Evolutionary conservation across 2,113 vertebrate genomes (phyloP).

Genomic region (Seriola quinqueradiata): DNA sequence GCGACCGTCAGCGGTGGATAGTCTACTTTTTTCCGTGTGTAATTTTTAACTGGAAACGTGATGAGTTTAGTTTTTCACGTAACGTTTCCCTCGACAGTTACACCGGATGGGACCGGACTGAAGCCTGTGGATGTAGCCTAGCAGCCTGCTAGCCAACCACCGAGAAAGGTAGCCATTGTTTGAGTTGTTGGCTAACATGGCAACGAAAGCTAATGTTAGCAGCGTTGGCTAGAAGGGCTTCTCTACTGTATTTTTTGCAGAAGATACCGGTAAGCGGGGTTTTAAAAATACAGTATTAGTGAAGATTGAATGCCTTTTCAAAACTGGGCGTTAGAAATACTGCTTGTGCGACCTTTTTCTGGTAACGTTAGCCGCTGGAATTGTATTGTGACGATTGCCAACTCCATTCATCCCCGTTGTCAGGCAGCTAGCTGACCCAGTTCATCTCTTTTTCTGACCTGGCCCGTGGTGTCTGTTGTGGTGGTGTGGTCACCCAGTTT

Average conservation of each 20-base stretch:
- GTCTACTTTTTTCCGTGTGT: neutral
- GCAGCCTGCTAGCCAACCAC: constrained; percentile 58
- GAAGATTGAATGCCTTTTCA: accelerated
- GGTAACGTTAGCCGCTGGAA: constrained; percentile 26
- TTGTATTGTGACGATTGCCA: neutral
- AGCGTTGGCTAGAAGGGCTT: constrained; percentile 46
- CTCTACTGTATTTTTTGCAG: neutral
- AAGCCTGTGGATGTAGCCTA: constrained; percentile 61
- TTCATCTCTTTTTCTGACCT: neutral
- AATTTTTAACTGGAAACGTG: constrained; percentile 13
- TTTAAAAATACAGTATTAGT: neutral
- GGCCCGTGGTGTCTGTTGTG: neutral
- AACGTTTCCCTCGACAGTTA: constrained; percentile 10
- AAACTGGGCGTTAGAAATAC: neutral
- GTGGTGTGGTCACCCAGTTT: neutral
- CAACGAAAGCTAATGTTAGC: constrained; percentile 66
- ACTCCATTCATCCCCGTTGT: constrained; percentile 65
- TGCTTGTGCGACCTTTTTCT: neutral
- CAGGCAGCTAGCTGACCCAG: constrained; percentile 38
- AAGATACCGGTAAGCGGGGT: constrained; percentile 43
- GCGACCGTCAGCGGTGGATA: constrained; percentile 2
- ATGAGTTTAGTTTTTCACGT: constrained; percentile 15
- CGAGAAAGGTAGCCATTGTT: constrained; percentile 80
- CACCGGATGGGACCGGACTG: constrained; percentile 29
- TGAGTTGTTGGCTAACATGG: constrained; percentile 80